phyloP scores from a whole-genome alignment of 2,113 vertebrate genomes.

The Tympanuchus pallidicinctus region DNA sequence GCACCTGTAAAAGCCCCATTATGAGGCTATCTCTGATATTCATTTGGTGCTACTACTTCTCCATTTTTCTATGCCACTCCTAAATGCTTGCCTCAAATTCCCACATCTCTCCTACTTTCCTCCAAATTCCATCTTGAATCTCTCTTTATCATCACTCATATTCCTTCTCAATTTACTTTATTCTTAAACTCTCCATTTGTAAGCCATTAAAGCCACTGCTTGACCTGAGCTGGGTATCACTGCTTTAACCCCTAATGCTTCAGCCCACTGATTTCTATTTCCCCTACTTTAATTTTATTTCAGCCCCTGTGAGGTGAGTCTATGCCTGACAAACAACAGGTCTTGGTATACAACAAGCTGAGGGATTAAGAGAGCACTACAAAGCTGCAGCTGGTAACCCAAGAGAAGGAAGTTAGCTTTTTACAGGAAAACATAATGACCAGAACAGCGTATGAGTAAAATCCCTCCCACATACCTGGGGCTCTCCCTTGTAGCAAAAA shows the following conservation, averaged over 20 bases:
- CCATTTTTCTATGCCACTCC: neutral
- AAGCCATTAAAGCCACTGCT: neutral
- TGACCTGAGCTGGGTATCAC: neutral
- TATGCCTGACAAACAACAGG: neutral
- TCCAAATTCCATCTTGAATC: neutral
- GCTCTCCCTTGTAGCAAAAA: neutral
- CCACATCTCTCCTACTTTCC: fast-evolving
- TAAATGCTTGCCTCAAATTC: neutral
- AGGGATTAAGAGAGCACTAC: fast-evolving
- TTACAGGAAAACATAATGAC: neutral
- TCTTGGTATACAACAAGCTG: neutral
- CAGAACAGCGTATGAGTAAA: neutral
- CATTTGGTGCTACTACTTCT: neutral
- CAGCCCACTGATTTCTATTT: neutral
- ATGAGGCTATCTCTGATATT: fast-evolving
- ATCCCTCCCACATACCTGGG: neutral
- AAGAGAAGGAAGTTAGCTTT: neutral
- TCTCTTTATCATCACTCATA: neutral
- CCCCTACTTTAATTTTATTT: neutral
- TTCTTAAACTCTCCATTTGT: neutral
- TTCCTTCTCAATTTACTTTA: neutral
- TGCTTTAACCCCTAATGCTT: neutral
- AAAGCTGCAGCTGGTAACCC: neutral
- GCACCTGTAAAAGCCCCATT: neutral
- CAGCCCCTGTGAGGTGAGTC: no score